phyloP scores from a whole-genome alignment of 2,113 vertebrate species.

The Cyanoderma ruficeps region DNA sequence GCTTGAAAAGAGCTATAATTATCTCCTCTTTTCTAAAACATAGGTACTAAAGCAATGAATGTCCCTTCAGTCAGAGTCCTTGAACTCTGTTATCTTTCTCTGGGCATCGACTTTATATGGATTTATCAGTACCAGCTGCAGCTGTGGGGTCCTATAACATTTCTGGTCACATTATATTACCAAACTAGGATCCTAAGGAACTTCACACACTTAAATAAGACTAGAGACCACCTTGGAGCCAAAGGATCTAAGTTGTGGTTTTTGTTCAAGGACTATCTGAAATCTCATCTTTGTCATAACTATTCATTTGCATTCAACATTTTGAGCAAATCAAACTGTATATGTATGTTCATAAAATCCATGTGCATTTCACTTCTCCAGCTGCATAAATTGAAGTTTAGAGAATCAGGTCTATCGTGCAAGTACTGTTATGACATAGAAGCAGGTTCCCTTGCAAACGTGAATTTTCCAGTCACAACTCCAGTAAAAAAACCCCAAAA shows the following conservation, averaged over 20 bases:
- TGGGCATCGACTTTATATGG: neutral
- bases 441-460: neutral
- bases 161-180: neutral
- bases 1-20: neutral
- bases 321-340: neutral
- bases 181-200: neutral
- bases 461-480: neutral
- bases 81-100: conserved; percentile 20
- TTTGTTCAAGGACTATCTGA: neutral
- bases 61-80: neutral
- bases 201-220: neutral
- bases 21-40: neutral
- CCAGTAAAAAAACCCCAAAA: neutral
- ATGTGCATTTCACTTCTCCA: neutral
- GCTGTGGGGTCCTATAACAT: neutral
- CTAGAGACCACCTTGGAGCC: neutral
- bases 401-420: neutral
- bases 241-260: neutral
- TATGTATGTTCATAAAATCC: neutral
- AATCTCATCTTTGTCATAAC: neutral
- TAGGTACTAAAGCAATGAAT: neutral
- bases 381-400: neutral
- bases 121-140: neutral
- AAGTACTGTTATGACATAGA: neutral
- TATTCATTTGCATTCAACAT: neutral